A percentile compares a stretch with the other conserved stretches of the same genome.
Evolutionary conservation across 2,113 vertebrate genomes (phyloP).

Genomic region (Meles meles): DNA sequence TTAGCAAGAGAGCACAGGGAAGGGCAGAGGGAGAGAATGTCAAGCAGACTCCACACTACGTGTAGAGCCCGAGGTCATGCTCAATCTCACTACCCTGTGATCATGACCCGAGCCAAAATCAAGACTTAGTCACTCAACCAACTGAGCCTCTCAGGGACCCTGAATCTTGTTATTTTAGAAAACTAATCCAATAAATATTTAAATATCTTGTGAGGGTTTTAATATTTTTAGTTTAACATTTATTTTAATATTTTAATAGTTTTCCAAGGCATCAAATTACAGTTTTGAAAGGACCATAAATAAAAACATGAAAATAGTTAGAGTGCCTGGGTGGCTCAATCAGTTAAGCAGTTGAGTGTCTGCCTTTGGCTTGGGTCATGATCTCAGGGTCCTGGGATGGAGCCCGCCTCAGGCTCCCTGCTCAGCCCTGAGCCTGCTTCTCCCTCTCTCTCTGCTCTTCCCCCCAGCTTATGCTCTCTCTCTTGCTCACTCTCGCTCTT

Average conservation of each 20-base stretch:
- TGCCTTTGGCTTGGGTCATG: too few relatives aligned
- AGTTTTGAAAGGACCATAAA: background rate
- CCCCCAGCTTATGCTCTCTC: too few relatives aligned
- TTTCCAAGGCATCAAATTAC: background rate
- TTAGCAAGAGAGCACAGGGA: background rate
- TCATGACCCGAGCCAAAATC: background rate
- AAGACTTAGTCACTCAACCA: background rate
- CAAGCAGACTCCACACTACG: background rate
- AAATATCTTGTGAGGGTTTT: background rate
- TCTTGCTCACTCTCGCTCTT: too few relatives aligned
- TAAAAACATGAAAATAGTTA: background rate
- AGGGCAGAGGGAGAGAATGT: background rate
- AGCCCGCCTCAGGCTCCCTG: too few relatives aligned
- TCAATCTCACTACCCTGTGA: background rate
- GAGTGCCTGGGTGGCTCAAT: too few relatives aligned
- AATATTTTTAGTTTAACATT: background rate
- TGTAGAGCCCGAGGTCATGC: accelerated
- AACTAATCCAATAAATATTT: background rate
- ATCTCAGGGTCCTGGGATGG: too few relatives aligned
- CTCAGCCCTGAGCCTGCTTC: too few relatives aligned
- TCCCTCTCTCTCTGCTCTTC: too few relatives aligned
- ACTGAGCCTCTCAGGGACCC: background rate
- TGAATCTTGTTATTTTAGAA: background rate
- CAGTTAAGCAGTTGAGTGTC: too few relatives aligned
- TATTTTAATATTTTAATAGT: background rate